These are phyloP conservation scores for Myripristis jacobus DNA, from an alignment of 2,797 vertebrate species.

Conservation along the genomic window DNA sequence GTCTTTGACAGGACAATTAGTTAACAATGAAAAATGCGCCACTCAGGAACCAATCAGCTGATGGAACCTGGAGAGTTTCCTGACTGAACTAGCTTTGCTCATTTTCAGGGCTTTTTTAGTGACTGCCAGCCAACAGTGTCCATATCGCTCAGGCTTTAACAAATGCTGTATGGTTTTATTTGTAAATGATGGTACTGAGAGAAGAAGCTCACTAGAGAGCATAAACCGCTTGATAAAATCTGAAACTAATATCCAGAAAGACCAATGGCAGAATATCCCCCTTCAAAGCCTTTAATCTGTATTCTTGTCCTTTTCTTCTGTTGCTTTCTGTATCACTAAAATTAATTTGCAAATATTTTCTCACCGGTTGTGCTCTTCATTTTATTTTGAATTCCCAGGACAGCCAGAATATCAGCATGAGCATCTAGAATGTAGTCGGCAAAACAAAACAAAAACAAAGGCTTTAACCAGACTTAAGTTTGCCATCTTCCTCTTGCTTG, in stretches of 20 bases:
- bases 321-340: neutral
- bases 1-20: no score
- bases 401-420: no score
- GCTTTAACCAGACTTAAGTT: neutral
- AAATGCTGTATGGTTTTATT: neutral
- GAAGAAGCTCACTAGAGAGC: conserved; percentile 11
- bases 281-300: conserved; percentile 15
- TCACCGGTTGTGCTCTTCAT: no score
- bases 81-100: no score
- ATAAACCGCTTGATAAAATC: conserved; percentile 16
- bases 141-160: neutral
- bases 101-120: neutral
- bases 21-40: no score
- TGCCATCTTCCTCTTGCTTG: neutral
- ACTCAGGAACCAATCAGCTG: no score
- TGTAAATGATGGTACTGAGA: neutral
- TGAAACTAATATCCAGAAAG: neutral
- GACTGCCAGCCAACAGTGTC: neutral
- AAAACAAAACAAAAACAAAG: neutral
- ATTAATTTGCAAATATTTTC: no score
- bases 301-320: conserved; percentile 18
- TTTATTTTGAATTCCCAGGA: no score
- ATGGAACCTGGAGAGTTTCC: no score
- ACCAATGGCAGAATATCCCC: conserved; percentile 18
- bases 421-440: no score